Conservation (phyloP, 2,888 invertebrate species). For the Copidosoma aretas region DNA sequence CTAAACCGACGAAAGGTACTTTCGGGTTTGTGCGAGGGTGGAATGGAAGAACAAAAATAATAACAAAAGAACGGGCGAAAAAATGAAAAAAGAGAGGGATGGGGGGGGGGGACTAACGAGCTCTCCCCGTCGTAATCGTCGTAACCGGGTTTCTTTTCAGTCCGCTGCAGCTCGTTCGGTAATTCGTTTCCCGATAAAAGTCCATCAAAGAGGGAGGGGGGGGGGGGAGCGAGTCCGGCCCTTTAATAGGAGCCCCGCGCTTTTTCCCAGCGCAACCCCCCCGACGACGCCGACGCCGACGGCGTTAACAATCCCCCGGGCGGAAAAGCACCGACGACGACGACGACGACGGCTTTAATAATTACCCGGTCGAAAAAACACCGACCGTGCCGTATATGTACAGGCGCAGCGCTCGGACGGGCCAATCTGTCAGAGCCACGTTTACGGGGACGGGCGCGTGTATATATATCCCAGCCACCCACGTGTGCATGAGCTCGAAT, state of each 20-base stretch:
- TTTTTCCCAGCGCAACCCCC: neutral
- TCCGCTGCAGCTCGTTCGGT: conserved; percentile 4
- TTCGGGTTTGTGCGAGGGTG: too few relatives aligned
- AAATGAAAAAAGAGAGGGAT: too few relatives aligned
- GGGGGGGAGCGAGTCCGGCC: neutral
- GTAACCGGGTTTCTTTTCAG: too few relatives aligned
- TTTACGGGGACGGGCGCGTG: too few relatives aligned
- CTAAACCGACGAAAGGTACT: too few relatives aligned
- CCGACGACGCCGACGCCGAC: too few relatives aligned
- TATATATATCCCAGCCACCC: too few relatives aligned
- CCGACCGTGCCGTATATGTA: neutral
- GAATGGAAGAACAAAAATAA: too few relatives aligned
- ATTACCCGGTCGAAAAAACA: neutral
- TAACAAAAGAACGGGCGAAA: too few relatives aligned
- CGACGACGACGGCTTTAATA: too few relatives aligned
- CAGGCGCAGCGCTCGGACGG: neutral
- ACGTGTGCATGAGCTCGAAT: too few relatives aligned
- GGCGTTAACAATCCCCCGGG: neutral
- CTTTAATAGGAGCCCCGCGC: neutral
- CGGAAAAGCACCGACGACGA: neutral
- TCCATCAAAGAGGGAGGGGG: neutral
- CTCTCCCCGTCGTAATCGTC: neutral
- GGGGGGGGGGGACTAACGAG: neutral
- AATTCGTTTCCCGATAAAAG: conserved; percentile 24
- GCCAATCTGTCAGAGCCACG: conserved; percentile 44